A percentile compares a stretch with the other conserved stretches of the same genome.
phyloP scores from a whole-genome alignment of 2,888 invertebrate genomes.

The Idaea biselata region DNA sequence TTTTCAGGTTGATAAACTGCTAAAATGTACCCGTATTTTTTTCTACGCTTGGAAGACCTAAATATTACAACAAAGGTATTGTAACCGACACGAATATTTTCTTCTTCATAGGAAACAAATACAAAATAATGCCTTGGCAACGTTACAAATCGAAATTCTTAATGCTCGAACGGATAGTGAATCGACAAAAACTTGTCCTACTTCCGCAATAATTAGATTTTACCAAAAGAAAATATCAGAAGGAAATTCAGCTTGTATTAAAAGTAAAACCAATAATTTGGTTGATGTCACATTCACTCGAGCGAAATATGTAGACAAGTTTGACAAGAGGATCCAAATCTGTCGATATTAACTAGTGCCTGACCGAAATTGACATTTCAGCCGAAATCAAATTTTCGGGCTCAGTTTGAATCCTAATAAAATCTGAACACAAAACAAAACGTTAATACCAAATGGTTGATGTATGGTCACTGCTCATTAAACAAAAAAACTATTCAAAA shows the following conservation, averaged over 20 bases:
- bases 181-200: conserved; percentile 59
- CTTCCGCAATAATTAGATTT: conserved; percentile 52
- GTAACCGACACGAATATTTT: conserved; percentile 5
- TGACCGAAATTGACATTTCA: background rate
- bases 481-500: no score
- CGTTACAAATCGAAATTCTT: conserved; percentile 35
- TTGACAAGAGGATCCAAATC: conserved; percentile 6
- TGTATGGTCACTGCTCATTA: no score
- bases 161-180: conserved; percentile 55
- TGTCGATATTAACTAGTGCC: background rate
- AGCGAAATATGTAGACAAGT: conserved; percentile 17
- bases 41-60: background rate
- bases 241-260: conserved; percentile 2
- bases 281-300: conserved; percentile 2
- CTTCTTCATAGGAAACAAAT: conserved; percentile 21
- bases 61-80: conserved; percentile 6
- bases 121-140: conserved; percentile 28
- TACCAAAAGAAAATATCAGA: conserved; percentile 1
- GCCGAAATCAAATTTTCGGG: background rate
- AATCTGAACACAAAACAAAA: no score
- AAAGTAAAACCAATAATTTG: background rate
- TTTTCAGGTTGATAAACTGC: background rate
- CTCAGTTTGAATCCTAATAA: no score
- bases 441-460: no score
- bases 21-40: background rate